These are phyloP conservation scores for Danio choprae DNA, from an alignment of 2,797 vertebrate genomes.

Conservation along the genomic window DNA sequence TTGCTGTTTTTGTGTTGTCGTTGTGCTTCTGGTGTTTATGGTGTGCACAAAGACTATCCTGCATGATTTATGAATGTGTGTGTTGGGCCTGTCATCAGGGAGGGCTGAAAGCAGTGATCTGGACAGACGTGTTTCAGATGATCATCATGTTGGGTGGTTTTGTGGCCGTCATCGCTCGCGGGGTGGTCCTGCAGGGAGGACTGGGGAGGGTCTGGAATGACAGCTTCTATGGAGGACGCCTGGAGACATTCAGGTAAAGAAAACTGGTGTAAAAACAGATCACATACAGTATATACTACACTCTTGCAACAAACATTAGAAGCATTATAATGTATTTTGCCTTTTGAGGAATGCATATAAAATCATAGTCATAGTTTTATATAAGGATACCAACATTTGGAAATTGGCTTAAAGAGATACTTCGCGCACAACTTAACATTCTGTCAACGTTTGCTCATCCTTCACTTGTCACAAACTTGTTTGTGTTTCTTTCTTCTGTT, in stretches of 20 bases:
- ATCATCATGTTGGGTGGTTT: slow-evolving; percentile 82
- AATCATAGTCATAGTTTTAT: no score
- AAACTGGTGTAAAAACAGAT: not conserved
- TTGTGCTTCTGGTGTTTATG: not conserved
- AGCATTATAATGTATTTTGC: no score
- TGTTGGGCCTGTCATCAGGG: slow-evolving; percentile 68
- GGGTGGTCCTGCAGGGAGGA: slow-evolving; percentile 77
- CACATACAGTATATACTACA: not conserved
- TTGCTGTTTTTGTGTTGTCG: not conserved
- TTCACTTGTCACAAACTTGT: no score
- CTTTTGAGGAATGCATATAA: no score
- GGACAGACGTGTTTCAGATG: slow-evolving; percentile 87
- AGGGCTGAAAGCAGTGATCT: slow-evolving; percentile 86
- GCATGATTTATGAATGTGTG: not conserved
- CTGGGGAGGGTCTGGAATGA: slow-evolving; percentile 78
- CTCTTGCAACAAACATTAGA: no score
- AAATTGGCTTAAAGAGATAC: no score
- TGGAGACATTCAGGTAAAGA: slow-evolving; percentile 76
- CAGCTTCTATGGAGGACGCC: slow-evolving; percentile 72
- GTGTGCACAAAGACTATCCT: not conserved
- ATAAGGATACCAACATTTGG: no score
- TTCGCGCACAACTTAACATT: no score
- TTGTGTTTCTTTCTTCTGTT: no score
- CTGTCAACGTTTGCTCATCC: no score
- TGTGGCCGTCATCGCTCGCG: slow-evolving; percentile 78